Evolutionary conservation across 2,888 invertebrate species (phyloP).

Genomic region (Hirtodrosophila cameraria): DNA sequence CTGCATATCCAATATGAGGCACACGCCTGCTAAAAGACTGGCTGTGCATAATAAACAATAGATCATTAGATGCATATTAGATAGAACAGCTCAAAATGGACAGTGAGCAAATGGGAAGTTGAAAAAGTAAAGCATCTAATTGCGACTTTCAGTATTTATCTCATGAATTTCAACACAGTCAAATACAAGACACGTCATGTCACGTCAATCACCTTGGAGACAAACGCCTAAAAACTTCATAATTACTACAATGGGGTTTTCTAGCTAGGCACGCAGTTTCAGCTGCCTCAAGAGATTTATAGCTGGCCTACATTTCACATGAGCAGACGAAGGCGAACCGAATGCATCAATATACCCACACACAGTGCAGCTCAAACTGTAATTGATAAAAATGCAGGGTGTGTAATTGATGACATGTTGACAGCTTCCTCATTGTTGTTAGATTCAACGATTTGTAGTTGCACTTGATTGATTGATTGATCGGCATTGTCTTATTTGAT

Average conservation of each 20-base stretch:
- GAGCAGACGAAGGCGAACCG: constrained; percentile 11
- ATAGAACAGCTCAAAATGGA: background rate
- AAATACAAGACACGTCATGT: constrained; percentile 33
- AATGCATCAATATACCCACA: constrained; percentile 14
- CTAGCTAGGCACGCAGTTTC: constrained; percentile 20
- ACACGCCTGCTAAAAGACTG: constrained; percentile 38
- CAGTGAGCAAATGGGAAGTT: constrained; percentile 7
- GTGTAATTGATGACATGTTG: constrained; percentile 12
- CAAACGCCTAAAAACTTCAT: constrained; percentile 36
- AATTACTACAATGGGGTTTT: constrained; percentile 43
- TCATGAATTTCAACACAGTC: constrained; percentile 10
- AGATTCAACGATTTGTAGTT: constrained; percentile 36
- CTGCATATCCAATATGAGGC: constrained; percentile 29
- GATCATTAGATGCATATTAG: constrained; percentile 11
- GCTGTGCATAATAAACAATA: constrained; percentile 37
- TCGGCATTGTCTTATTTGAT: constrained; percentile 8
- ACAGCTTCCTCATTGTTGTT: constrained; percentile 50
- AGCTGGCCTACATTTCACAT: constrained; percentile 60
- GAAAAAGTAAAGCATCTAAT: constrained; percentile 13
- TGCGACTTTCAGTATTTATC: constrained; percentile 8
- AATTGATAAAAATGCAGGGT: background rate
- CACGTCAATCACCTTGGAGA: constrained; percentile 55
- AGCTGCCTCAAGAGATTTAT: constrained; percentile 55
- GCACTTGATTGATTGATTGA: constrained; percentile 25
- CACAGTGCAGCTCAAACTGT: constrained; percentile 19